Conservation (phyloP, 2,888 invertebrate genomes). For the Parascotia fuliginaria region DNA sequence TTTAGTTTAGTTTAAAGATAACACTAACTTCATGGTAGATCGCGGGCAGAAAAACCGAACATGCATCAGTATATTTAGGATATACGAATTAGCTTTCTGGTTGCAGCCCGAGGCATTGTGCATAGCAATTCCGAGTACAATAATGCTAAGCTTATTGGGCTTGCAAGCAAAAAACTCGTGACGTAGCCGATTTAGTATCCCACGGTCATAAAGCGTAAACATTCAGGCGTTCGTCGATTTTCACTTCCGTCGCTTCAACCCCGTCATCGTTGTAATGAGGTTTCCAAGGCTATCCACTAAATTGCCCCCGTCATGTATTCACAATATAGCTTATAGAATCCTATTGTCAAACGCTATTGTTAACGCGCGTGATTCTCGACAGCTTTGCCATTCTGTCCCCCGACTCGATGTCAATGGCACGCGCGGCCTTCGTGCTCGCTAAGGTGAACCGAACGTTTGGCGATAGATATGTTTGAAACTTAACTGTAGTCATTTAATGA, state of each 20-base stretch:
- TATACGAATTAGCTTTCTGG: too few relatives aligned
- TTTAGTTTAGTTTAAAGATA: too few relatives aligned
- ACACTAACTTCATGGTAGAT: too few relatives aligned
- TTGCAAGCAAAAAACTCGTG: constrained; percentile 2
- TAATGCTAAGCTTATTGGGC: background rate
- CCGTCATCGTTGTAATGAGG: constrained; percentile 62
- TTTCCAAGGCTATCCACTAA: constrained; percentile 52
- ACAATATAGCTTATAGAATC: constrained; percentile 39
- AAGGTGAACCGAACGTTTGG: background rate
- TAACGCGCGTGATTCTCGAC: constrained; percentile 4
- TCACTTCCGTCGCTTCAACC: constrained; percentile 65
- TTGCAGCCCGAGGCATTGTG: background rate
- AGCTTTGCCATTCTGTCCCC: background rate
- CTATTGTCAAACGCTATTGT: constrained; percentile 35
- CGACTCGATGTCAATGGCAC: constrained; percentile 8
- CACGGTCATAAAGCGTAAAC: constrained; percentile 37
- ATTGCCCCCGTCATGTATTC: constrained; percentile 49
- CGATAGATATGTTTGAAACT: too few relatives aligned
- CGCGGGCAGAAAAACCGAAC: too few relatives aligned
- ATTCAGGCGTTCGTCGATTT: constrained; percentile 45
- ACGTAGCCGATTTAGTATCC: constrained; percentile 18
- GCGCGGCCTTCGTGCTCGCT: background rate
- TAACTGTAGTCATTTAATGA: too few relatives aligned
- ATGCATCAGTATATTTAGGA: too few relatives aligned
- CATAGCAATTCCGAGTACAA: background rate